Conservation (phyloP, 2,888 invertebrate species). For the Melieria crassipennis region DNA sequence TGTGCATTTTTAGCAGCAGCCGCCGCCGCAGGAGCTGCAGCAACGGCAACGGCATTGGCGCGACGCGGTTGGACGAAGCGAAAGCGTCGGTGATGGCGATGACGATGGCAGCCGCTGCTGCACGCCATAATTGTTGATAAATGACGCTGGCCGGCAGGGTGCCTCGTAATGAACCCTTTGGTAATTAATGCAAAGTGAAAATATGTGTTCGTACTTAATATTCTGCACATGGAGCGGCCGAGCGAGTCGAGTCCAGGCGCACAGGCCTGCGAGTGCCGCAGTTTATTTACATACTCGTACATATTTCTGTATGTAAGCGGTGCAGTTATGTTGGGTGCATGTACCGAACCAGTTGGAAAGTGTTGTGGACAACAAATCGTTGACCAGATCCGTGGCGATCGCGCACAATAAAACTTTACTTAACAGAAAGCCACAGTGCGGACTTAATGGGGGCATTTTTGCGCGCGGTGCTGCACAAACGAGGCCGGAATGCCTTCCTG, state of each 20-base stretch:
- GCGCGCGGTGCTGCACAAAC: not conserved
- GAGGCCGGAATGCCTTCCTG: not conserved
- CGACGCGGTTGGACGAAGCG: not conserved
- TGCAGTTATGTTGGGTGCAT: not conserved
- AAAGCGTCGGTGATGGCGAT: not conserved
- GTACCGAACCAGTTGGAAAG: conserved; percentile 23
- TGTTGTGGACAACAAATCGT: conserved; percentile 14
- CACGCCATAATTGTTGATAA: conserved; percentile 29
- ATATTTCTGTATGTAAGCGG: not conserved
- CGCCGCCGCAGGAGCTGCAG: not conserved
- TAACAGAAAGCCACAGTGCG: not conserved
- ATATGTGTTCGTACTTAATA: conserved; percentile 31
- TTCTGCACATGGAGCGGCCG: conserved; percentile 13
- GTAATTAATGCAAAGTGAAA: conserved; percentile 35
- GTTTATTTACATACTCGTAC: not conserved
- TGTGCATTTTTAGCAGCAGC: not conserved
- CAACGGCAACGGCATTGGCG: conserved; percentile 10
- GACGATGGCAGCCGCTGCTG: not conserved
- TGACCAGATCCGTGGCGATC: conserved; percentile 1
- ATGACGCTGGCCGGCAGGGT: conserved; percentile 24
- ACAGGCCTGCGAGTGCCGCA: not conserved
- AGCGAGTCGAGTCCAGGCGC: conserved; percentile 2
- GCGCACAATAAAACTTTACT: conserved; percentile 5
- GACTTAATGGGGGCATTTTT: conserved; percentile 2
- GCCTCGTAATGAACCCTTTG: conserved; percentile 29